Percentiles rank a stretch among this genome's conserved stretches.
These are phyloP conservation scores for Aythya baeri DNA, from an alignment of 2,113 vertebrate species.

Conservation along the genomic window DNA sequence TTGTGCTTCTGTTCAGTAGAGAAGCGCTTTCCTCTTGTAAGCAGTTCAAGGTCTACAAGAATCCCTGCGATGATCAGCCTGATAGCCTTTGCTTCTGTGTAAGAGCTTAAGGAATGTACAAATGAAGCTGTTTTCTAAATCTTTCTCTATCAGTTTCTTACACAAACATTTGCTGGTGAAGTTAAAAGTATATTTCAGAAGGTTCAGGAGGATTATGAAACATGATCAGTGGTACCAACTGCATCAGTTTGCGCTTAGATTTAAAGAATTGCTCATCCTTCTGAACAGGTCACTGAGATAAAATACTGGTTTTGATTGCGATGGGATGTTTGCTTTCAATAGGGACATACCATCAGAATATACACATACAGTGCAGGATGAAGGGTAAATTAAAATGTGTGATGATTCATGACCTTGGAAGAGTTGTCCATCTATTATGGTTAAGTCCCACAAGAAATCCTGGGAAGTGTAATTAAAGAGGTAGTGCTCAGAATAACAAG, in stretches of 20 bases:
- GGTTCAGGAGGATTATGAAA: neutral
- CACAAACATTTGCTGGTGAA: neutral
- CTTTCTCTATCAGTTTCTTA: neutral
- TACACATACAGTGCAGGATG: neutral
- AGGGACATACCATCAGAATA: neutral
- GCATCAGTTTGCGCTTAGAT: neutral
- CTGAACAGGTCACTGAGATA: neutral
- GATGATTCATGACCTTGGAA: neutral
- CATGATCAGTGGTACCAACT: neutral
- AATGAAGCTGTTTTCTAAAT: neutral
- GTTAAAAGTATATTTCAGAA: neutral
- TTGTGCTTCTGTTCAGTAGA: neutral
- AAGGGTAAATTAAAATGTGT: neutral
- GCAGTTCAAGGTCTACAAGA: neutral
- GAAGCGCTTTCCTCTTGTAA: neutral
- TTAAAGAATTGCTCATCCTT: neutral
- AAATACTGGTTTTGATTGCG: neutral
- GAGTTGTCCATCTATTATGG: neutral
- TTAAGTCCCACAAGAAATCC: neutral
- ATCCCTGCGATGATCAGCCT: neutral
- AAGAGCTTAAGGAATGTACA: accelerated
- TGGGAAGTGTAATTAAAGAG: neutral
- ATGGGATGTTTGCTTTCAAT: neutral
- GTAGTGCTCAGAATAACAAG: neutral
- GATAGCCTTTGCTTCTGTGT: neutral